Percentiles rank a stretch among this genome's conserved stretches.
phyloP scores from a whole-genome alignment of 2,888 invertebrate species.

The Drosophila fulvimacula region DNA sequence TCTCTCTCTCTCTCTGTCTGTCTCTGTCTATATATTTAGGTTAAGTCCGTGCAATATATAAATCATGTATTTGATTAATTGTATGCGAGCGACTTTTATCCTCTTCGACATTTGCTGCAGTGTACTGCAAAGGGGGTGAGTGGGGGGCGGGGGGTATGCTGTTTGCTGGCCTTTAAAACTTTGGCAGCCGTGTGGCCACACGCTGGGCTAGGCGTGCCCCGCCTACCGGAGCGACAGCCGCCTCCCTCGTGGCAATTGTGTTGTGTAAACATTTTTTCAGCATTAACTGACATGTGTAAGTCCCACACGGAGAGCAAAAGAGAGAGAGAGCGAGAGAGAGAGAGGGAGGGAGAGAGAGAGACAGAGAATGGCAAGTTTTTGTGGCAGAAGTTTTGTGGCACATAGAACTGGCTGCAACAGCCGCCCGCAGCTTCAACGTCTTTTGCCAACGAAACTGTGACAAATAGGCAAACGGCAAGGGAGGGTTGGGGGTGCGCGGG shows the following conservation, averaged over 20 bases:
- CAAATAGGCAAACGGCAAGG: slow-evolving; percentile 51
- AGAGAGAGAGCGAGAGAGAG: neutral
- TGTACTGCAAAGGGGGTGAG: neutral
- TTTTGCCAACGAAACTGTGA: slow-evolving; percentile 65
- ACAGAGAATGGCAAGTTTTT: slow-evolving; percentile 40
- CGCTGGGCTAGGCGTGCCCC: slow-evolving; percentile 16
- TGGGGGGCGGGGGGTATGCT: neutral
- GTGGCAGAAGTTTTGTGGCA: slow-evolving; percentile 49
- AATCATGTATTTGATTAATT: slow-evolving; percentile 77
- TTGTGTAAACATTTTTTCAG: slow-evolving; percentile 77
- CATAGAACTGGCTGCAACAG: slow-evolving; percentile 36
- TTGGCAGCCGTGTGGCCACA: slow-evolving; percentile 52
- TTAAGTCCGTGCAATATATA: slow-evolving; percentile 59
- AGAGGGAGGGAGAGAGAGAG: neutral
- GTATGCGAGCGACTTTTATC: slow-evolving; percentile 70
- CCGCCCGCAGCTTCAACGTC: slow-evolving; percentile 27
- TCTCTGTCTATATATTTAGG: slow-evolving; percentile 52
- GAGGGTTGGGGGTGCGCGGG: neutral
- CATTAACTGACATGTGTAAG: slow-evolving; percentile 77
- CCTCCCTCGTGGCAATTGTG: slow-evolving; percentile 63
- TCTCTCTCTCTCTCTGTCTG: neutral
- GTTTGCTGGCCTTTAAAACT: slow-evolving; percentile 52
- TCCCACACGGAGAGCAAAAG: slow-evolving; percentile 22
- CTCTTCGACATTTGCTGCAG: slow-evolving; percentile 64
- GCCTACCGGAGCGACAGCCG: neutral